Conservation (phyloP, 2,797 vertebrate species). For the Diglossa cyanea region DNA sequence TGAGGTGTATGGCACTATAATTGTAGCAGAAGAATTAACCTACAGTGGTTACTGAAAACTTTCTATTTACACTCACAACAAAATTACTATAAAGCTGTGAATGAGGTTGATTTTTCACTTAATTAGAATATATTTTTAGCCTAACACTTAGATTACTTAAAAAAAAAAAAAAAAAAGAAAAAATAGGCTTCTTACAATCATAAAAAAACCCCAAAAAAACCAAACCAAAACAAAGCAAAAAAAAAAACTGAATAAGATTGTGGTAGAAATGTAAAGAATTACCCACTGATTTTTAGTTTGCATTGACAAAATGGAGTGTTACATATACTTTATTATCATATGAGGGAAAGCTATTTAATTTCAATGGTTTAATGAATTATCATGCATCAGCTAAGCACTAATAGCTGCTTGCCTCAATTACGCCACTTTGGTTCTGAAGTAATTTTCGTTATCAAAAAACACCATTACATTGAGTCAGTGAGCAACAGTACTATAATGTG, state of each 20-base stretch:
- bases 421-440: not conserved
- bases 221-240: too few species aligned
- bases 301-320: not conserved
- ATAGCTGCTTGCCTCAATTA: not conserved
- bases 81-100: not conserved
- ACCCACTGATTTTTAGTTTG: not conserved
- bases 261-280: not conserved
- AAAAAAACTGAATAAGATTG: not conserved
- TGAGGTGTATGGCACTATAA: not conserved
- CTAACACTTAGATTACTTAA: not conserved
- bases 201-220: not conserved
- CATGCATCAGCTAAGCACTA: not conserved
- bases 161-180: not conserved
- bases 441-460: not conserved
- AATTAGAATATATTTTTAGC: not conserved
- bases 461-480: not conserved
- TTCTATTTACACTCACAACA: not conserved
- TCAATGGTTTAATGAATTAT: not conserved
- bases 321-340: not conserved
- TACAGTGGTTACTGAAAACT: not conserved
- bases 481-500: not conserved
- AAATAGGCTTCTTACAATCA: not conserved
- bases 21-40: not conserved
- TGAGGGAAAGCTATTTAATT: not conserved
- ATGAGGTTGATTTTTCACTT: not conserved